A percentile compares a stretch with the other conserved stretches of the same genome.
Evolutionary conservation across 2,113 vertebrate genomes (phyloP).

Genomic region (Etia nguti): DNA sequence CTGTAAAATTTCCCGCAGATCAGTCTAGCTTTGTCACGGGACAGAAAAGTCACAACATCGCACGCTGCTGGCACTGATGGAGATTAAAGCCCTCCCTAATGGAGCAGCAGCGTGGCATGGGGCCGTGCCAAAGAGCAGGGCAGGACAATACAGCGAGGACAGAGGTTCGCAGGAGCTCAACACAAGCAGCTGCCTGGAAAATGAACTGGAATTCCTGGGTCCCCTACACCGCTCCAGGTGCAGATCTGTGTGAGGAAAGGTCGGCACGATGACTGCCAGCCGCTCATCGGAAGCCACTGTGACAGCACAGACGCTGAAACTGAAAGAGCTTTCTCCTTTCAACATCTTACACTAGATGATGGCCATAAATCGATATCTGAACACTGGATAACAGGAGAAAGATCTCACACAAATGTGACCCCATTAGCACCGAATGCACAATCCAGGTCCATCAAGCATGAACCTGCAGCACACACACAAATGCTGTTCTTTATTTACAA

Average conservation of each 20-base stretch:
- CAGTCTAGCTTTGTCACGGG: slow-evolving; percentile 16
- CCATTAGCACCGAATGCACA: neutral
- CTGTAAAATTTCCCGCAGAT: slow-evolving; percentile 21
- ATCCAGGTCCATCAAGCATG: slow-evolving; percentile 11
- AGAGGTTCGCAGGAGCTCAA: neutral
- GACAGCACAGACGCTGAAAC: neutral
- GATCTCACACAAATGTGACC: neutral
- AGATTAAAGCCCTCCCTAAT: slow-evolving; percentile 43
- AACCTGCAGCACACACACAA: slow-evolving; percentile 21
- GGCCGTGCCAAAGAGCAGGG: slow-evolving; percentile 22
- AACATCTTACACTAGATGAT: neutral
- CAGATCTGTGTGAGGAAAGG: neutral
- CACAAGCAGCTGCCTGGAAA: slow-evolving; percentile 7
- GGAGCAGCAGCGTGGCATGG: slow-evolving; percentile 11
- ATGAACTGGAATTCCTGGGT: slow-evolving; percentile 3
- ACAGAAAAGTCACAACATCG: slow-evolving; percentile 34
- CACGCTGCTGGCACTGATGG: slow-evolving; percentile 23
- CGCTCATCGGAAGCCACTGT: neutral
- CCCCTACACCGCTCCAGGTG: neutral
- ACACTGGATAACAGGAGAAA: neutral
- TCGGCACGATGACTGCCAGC: neutral
- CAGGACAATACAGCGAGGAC: neutral
- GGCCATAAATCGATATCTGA: neutral
- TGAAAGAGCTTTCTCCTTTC: neutral
- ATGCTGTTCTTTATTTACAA: slow-evolving; percentile 15